These are phyloP conservation scores for Echinarachnius parma DNA, from an alignment of 53 echinoderm and acorn worm genomes.

Conservation along the genomic window DNA sequence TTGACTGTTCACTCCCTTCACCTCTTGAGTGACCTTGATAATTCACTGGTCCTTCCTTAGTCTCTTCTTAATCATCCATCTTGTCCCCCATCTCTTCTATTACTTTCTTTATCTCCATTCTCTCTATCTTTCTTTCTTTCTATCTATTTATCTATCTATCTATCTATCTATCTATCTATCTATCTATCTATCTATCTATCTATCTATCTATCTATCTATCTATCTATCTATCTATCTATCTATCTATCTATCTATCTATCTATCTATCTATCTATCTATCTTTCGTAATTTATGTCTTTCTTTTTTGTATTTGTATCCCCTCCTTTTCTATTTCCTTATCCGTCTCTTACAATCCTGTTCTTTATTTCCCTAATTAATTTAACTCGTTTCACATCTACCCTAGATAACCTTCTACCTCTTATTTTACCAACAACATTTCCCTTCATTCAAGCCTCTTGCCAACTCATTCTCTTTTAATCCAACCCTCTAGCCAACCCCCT, in stretches of 20 bases:
- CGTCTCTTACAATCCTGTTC: too few species aligned
- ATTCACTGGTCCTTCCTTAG: neutral
- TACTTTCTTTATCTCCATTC: neutral
- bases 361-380: too few species aligned
- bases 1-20: neutral
- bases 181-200: neutral
- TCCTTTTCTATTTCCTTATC: too few species aligned
- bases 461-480: too few species aligned
- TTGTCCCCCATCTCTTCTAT: neutral
- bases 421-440: too few species aligned
- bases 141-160: neutral
- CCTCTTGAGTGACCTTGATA: too few species aligned
- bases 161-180: neutral
- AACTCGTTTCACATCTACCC: too few species aligned
- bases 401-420: too few species aligned
- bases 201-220: neutral
- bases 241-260: neutral
- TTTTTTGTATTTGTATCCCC: too few species aligned
- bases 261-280: neutral
- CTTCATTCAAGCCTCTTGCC: too few species aligned
- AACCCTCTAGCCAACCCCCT: too few species aligned
- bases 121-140: neutral
- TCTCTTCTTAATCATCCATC: neutral
- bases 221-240: neutral
- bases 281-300: too few species aligned